Evolutionary conservation across 1,140 invertebrate genomes (phyloP), one percentile per base, ranked within the genome.

Genomic region (Hylaeus volcanicus): DNA sequence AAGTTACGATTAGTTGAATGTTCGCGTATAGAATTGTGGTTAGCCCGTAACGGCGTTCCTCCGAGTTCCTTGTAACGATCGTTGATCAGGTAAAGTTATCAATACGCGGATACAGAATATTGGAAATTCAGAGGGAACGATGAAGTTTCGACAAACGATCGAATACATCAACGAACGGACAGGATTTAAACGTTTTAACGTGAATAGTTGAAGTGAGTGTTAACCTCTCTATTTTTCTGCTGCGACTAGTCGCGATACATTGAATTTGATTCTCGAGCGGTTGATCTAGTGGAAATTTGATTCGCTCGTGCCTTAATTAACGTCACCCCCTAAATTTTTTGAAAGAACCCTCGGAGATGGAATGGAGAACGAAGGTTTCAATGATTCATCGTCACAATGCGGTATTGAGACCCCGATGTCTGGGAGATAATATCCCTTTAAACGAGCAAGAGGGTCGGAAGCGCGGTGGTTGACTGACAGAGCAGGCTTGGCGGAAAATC

Each of bases 321-420:
- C 78, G 86, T 82, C 77, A 48, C 39, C 14, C 61, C 55, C 56
- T 48, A 74, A 60, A 71, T 76, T 81, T 86, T 86, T 87, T 77
- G 48, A 69, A 82, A 68, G 51, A 45, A 66, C 9, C 64, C 55
- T 43, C 37, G 68, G 8, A 9, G 65, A 26, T 43, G 58, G 58
- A 26, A 64, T 39, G 39, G 56, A 72, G 56, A 55, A 53, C n/a
- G 72, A 86, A 74, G 84, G 70, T 86, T 87, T 86, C 85, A 87
- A 84, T 87, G 86, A 87, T 87, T 87, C 85, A 87, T 87, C 75
- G 78, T 84, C 85, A 79, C 79, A 73, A 81, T 75, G 74, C 71
- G 70, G 68, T 74, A 86, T 86, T 55, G 66, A 76, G 63, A 71
- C 53, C 56, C 70, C 71, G 41, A 76, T 80, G 70, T 86, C 74